Base-by-base conservation (phyloP, 1,140 invertebrate genomes). In the Pseudomyrmex dendroicus region DNA sequence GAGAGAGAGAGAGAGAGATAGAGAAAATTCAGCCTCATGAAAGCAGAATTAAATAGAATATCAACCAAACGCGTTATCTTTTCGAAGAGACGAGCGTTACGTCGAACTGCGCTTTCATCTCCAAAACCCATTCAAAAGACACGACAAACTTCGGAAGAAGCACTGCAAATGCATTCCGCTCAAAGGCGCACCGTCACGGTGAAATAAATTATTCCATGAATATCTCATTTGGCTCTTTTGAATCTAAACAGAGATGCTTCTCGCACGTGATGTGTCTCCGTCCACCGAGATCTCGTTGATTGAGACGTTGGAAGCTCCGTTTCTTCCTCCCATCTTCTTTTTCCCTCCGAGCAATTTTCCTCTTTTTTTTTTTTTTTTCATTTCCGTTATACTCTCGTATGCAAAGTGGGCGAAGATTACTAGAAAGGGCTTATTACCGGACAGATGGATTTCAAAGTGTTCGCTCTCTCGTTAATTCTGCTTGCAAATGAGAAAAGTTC, bases 191-290 rank as follows among this genome's bases (percentile, higher is more conserved):
- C 20, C 7, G 35, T 20, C 59, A 68, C 20, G 50, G 50, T 10
- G 54, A 87, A 84, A 87, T 87, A 87, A 87, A 87, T 87, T 87
- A 87, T 84, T 87, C 86, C 82, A 84, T 87, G 74, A 87, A 87
- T 87, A 87, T 80, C 82, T 87, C 85, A 84, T 84, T 87, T 62
- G 68, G 35, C 57, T 84, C 85, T 74, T 80, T 87, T 84, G 15
- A 87, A 86, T 82, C 68, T 87, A 87, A 84, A 87, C 85, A 80
- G 63, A 76, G 35, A 35, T 35, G 44, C 56, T 63, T 8, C 73
- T 56, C 44, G 25, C 70, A 52, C 59, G 72, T 54, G 72, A 86
- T 74, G 59, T 46, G 63, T 35, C 48, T 57, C 59, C 52, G 15
- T 50, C 48, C 7, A 35, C 50, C 66, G 63, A 59, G 68, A 87